Evolutionary conservation across 2,797 vertebrate species (phyloP).

Genomic region (Mycteria americana): DNA sequence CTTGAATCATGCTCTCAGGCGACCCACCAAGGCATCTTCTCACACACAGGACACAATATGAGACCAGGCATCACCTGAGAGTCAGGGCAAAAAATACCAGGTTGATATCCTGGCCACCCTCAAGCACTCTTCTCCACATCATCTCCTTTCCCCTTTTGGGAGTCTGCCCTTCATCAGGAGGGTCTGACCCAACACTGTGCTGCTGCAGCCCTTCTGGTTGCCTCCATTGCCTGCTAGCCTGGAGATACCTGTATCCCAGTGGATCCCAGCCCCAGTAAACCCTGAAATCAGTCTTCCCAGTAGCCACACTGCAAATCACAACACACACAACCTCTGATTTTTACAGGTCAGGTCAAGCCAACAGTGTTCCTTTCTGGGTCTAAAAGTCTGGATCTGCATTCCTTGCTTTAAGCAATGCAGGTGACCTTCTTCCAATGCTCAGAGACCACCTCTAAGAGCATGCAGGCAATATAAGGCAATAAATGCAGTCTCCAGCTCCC

Average conservation of each 20-base stretch:
- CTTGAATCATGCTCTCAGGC: background rate
- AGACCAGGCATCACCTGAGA: background rate
- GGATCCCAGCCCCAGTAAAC: background rate
- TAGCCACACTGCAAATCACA: background rate
- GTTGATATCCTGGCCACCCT: background rate
- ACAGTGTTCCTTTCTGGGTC: background rate
- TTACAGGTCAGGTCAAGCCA: background rate
- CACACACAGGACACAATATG: fast-evolving
- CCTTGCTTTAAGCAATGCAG: background rate
- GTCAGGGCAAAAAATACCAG: background rate
- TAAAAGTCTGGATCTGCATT: background rate
- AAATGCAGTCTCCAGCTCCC: background rate
- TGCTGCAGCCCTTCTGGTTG: background rate
- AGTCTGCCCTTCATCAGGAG: background rate
- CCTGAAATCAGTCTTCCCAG: background rate
- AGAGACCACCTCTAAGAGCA: background rate
- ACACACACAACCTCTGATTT: background rate
- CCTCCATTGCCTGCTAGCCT: background rate
- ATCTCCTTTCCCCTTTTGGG: background rate
- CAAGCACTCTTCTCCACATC: background rate
- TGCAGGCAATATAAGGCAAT: background rate
- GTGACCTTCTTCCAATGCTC: background rate
- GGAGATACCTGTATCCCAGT: background rate
- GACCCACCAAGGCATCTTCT: background rate
- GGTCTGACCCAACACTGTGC: background rate